Evolutionary conservation across 2,888 invertebrate genomes (phyloP), one percentile per base, ranked within the genome.

Genomic region (Acrobasis repandana): DNA sequence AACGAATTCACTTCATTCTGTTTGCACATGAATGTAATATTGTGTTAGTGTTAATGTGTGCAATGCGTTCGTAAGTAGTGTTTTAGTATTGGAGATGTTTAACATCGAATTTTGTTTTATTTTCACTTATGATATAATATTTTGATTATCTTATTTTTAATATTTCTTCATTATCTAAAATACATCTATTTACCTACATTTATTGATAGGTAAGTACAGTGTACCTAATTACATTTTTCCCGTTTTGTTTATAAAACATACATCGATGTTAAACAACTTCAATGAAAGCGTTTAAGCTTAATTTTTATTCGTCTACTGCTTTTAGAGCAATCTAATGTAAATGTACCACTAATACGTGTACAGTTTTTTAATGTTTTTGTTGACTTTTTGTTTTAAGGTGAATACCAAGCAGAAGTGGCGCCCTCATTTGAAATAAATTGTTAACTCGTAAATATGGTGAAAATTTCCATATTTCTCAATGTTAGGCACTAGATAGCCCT

Each of bases 11-110:
- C 56, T 60, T 61, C 20, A 60, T 52, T 36, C 11, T 52, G 15
- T 47, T 47, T 52, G 61, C 61, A 61, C 56, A 46, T 61, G 48
- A 34, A 48, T 43, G 46, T 59, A 15, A 46, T 50, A 43, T 38
- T 34, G 47, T 46, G 18, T 52, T 52, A 20, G 43, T 10, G 11
- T 1, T 34, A 28, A 16, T 47, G 43, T 58, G 11, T 58, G 58
- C 34, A 15, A 49, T 58, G 49, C 18, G 43, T 28, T 56, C 18
- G 10, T 43, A 20, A 20, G 18, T 43, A 43, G 20, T 38, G 46
- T 8, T 46, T 43, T 14, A n/a, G n/a, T 8, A 51, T n/a, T 33
- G 51, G n/a, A 51, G 51, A 33, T 34, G 51, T 34, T 14, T 11
- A 51, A 33, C 34, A 51, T 51, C 51, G 34, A 51, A 14, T 50